Percentiles rank a stretch among this genome's conserved stretches.
Evolutionary conservation across 2,888 invertebrate species (phyloP).

Genomic region (Tiliacea citrago): DNA sequence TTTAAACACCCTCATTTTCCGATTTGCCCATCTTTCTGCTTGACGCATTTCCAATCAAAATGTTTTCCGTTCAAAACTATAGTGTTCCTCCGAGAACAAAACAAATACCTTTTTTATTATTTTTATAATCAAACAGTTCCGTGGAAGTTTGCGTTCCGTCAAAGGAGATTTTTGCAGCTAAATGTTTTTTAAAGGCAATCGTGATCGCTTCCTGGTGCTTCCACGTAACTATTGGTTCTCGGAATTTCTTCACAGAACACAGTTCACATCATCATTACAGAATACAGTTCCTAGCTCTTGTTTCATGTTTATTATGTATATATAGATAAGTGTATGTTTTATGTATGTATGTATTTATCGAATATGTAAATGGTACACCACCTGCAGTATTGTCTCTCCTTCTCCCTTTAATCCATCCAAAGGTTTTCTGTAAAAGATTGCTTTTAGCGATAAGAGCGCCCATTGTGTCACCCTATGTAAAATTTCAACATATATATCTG

Average conservation of each 20-base stretch:
- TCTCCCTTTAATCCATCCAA: too few relatives aligned
- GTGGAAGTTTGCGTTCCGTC: constrained; percentile 23
- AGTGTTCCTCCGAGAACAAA: not conserved
- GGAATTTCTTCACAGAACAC: constrained; percentile 3
- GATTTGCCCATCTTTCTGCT: not conserved
- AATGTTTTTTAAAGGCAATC: constrained; percentile 70
- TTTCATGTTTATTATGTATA: too few relatives aligned
- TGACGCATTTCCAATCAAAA: not conserved
- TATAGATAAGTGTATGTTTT: too few relatives aligned
- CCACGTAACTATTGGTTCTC: constrained; percentile 40
- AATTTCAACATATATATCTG: too few relatives aligned
- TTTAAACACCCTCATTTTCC: not conserved
- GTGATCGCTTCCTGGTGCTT: constrained; percentile 57
- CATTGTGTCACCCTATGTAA: too few relatives aligned
- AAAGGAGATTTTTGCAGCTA: constrained; percentile 69
- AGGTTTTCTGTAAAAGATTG: too few relatives aligned
- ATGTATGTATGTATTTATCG: too few relatives aligned
- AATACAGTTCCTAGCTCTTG: too few relatives aligned
- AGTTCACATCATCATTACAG: too few relatives aligned
- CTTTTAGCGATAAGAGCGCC: too few relatives aligned
- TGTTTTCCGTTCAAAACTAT: not conserved
- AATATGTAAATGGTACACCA: too few relatives aligned
- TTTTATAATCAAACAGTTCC: constrained; percentile 44
- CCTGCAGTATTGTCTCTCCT: too few relatives aligned
- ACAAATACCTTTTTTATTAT: constrained; percentile 20